Evolutionary conservation across 2,797 vertebrate species (phyloP).

Genomic region (Bucorvus abyssinicus): DNA sequence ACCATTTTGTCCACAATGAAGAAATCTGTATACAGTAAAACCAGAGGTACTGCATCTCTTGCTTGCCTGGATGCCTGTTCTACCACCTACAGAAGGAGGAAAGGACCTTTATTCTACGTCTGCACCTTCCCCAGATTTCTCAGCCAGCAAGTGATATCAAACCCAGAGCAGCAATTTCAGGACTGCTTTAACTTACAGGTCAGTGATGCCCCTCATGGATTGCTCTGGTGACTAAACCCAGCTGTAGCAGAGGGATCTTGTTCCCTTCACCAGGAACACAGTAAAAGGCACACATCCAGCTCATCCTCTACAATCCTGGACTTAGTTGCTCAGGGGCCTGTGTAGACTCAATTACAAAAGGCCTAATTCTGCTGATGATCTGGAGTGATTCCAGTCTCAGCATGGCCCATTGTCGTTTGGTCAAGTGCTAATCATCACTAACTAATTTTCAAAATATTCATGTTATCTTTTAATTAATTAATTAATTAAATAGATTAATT

Average conservation of each 20-base stretch:
- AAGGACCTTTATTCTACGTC: neutral
- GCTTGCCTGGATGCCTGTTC: neutral
- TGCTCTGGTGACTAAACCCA: neutral
- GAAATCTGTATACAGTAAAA: neutral
- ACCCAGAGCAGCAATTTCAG: neutral
- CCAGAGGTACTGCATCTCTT: neutral
- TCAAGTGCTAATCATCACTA: neutral
- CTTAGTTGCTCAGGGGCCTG: neutral
- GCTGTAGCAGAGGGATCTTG: neutral
- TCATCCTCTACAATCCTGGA: neutral
- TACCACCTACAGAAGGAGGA: neutral
- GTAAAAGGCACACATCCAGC: neutral
- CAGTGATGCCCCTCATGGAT: rapidly evolving
- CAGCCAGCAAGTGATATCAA: neutral
- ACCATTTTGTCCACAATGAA: neutral
- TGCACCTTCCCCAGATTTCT: neutral
- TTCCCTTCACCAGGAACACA: neutral
- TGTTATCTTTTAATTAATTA: neutral
- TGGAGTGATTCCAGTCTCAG: neutral
- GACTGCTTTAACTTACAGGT: neutral
- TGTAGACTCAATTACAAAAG: neutral
- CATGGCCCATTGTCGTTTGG: neutral
- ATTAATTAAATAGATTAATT: neutral
- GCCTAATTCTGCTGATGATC: neutral
- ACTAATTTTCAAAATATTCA: neutral